phyloP scores from a whole-genome alignment of 2,113 vertebrate species.

The Ardeotis arabs region DNA sequence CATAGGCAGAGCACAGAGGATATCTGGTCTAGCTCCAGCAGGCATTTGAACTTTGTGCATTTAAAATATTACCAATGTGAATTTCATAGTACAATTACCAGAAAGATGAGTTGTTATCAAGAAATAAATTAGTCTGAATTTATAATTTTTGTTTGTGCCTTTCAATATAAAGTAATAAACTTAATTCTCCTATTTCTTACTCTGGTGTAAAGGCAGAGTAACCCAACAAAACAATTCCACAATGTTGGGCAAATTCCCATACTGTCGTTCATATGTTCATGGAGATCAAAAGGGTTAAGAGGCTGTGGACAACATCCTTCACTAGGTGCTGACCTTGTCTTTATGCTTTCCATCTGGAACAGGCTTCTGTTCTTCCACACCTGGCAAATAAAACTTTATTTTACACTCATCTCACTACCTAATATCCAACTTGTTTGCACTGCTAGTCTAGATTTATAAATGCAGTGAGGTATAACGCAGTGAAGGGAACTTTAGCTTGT shows the following conservation, averaged over 20 bases:
- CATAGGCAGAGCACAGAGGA: background rate
- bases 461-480: background rate
- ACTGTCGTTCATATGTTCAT: background rate
- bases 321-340: background rate
- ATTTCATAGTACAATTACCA: background rate
- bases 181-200: background rate
- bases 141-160: background rate
- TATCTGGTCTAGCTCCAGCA: background rate
- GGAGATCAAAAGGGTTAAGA: background rate
- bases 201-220: background rate
- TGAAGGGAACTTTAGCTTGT: background rate
- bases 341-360: background rate
- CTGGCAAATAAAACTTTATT: background rate
- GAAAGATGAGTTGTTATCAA: background rate
- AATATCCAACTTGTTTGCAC: background rate
- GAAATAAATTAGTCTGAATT: background rate
- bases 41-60: background rate
- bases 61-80: background rate
- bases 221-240: background rate
- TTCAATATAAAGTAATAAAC: background rate
- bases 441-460: background rate
- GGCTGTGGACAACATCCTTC: background rate
- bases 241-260: background rate
- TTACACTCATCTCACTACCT: background rate
- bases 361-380: background rate